phyloP scores from a whole-genome alignment of 1,140 invertebrate genomes.

The Palaemon carinicauda region DNA sequence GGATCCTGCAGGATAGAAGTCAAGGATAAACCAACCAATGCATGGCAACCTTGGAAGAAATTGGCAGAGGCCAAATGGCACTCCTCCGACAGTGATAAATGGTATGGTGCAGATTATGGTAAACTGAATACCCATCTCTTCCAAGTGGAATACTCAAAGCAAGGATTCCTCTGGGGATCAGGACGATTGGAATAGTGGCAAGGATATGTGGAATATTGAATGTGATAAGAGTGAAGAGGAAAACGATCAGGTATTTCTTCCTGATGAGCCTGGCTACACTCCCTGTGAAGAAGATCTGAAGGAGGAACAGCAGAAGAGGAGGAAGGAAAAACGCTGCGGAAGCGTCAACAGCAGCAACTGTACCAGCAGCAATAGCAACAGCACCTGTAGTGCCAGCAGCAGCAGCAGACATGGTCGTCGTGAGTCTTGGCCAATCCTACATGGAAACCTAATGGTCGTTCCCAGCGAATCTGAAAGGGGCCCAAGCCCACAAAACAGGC shows the following conservation, averaged over 20 bases:
- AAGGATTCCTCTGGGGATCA: slow-evolving; percentile 6
- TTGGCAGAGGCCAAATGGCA: slow-evolving; percentile 19
- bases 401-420: slow-evolving; percentile 18
- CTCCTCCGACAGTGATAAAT: slow-evolving; percentile 13
- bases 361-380: background rate
- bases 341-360: background rate
- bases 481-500: background rate
- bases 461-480: background rate
- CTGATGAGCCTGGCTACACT: background rate
- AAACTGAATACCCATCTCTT: slow-evolving; percentile 38
- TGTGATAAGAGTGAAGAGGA: slow-evolving; percentile 49
- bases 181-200: background rate
- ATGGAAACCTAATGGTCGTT: background rate
- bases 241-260: slow-evolving; percentile 44
- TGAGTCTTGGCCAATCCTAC: slow-evolving; percentile 33
- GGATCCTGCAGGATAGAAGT: slow-evolving; percentile 40
- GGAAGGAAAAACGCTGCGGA: background rate
- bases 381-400: background rate
- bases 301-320: background rate
- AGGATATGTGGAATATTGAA: slow-evolving; percentile 37
- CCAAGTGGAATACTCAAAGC: slow-evolving; percentile 39
- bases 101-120: slow-evolving; percentile 5
- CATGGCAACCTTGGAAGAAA: slow-evolving; percentile 25
- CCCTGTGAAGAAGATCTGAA: background rate
- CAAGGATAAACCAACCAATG: slow-evolving; percentile 35